Conservation (phyloP, 2,797 vertebrate genomes). For the Sebastes trivittatus region DNA sequence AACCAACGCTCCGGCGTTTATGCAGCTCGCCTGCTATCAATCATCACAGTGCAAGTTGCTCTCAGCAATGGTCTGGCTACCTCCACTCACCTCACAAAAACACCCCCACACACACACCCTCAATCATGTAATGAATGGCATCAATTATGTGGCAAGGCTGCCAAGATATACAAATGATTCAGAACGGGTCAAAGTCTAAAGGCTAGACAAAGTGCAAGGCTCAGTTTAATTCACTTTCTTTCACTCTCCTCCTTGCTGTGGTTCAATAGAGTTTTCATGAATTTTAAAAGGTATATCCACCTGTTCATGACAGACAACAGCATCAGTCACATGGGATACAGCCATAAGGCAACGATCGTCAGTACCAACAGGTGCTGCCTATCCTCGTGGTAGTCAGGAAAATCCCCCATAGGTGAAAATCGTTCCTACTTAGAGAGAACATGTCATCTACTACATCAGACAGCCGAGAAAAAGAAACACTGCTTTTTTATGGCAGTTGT, state of each 20-base stretch:
- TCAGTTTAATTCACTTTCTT: constrained; percentile 52
- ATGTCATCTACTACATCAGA: constrained; percentile 45
- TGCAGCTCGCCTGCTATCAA: constrained; percentile 67
- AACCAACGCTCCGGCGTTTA: constrained; percentile 59
- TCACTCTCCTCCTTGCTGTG: constrained; percentile 12
- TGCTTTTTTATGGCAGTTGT: constrained; percentile 35
- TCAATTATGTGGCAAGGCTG: constrained; percentile 66
- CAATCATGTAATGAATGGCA: constrained; percentile 77
- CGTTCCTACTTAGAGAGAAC: constrained; percentile 34
- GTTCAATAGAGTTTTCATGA: constrained; percentile 57
- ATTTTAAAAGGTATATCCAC: constrained; percentile 64
- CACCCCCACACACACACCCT: constrained; percentile 8
- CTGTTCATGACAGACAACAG: constrained; percentile 49
- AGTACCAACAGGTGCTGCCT: constrained; percentile 36
- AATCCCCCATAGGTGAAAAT: constrained; percentile 35
- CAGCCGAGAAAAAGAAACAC: constrained; percentile 12
- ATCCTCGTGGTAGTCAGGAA: constrained; percentile 21
- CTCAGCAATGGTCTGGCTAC: constrained; percentile 63
- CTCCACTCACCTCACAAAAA: constrained; percentile 61
- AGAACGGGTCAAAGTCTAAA: constrained; percentile 57
- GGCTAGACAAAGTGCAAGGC: constrained; percentile 20
- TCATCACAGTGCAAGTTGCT: constrained; percentile 63
- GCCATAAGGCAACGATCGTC: constrained; percentile 40
- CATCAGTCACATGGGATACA: constrained; percentile 60
- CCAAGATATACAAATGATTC: constrained; percentile 69